Evolutionary conservation across 1,140 invertebrate genomes (phyloP), one percentile per base, ranked within the genome.

Genomic region (Trachymyrmex septentrionalis): DNA sequence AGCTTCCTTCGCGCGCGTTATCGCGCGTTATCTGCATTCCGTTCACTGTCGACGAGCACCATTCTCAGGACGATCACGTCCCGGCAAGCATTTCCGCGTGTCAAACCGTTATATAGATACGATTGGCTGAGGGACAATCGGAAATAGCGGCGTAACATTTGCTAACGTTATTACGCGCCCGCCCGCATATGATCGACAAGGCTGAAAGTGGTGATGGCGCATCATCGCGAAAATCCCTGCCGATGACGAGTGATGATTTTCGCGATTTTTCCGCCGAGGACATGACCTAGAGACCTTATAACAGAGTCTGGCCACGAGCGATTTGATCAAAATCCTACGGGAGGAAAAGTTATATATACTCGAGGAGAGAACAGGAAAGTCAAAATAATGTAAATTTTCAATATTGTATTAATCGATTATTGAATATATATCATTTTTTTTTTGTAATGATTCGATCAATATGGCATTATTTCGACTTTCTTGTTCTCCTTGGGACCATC

Each of bases 101-200:
- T 78, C 59, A 57, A 34, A 10, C 38, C 76, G 27, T 66, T 66
- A 16, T 16, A 66, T 14, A 80, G 27, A 80, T 80, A 67, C 38
- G 59, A 78, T 78, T 71, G 53, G 64, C 16, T 10, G 78, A 66
- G 34, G 67, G 67, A 57, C 64, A 71, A 81, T 81, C 50, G 78
- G 67, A 82, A 82, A 82, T 67, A 69, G 63, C 48, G 53, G 34
- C 21, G 67, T 12, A 82, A 72, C 21, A 59, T 72, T 82, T 30
- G 78, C 67, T 82, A 81, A 81, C 24, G 53, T 5, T 72, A 59
- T 82, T 82, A 82, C 30, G 34, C 34, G 38, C 16, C 53, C 57
- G 24, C 9, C 30, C 5, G n/a, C 57, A 9, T 50, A 16, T 72
- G 53, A 82, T 59, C 67, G 67, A 82, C 66, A 72, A 72, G 78